Evolutionary conservation across 2,113 vertebrate species (phyloP), one percentile per base, ranked within the genome.

Genomic region (Ophthalmolycus amberensis): DNA sequence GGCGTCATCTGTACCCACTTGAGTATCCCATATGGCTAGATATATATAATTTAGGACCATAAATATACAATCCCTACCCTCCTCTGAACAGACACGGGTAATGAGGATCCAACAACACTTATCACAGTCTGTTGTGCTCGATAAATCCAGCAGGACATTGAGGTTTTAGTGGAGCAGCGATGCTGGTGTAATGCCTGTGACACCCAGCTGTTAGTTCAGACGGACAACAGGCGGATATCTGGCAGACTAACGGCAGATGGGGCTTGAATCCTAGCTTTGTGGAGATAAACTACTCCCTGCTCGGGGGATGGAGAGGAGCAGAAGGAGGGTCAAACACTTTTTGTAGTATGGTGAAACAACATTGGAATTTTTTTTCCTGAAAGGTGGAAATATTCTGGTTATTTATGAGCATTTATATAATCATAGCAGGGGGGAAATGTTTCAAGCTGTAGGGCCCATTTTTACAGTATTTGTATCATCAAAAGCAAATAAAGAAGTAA

Each of bases 31-130:
- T 94, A 93, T 93, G 92, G 86, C 70, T 75, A 3, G 40, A 72
- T 85, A 93, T 93, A 70, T 92, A 93, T 94, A 90, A 93, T 94
- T 91, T 80, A 94, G 79, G 42, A 71, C 92, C 87, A 93, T 94
- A 85, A 94, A 94, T 93, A 91, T 83, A 89, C 84, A 91, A 91
- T 93, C 52, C 27, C 56, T 79, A 40, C 67, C 81, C 75, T 83
- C 83, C 76, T 83, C 83, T 70, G 58, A 85, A 73, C 81, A 82
- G 68, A 66, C 71, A 80, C 79, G 58, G 73, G 34, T 37, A 60
- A 60, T n/a, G 67, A 74, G 73, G 64, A 73, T 85, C 69, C 80
- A 67, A 60, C 76, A 56, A 83, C 73, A 75, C 79, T 74, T 68
- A 78, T 63, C 46, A 32, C 71, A 85, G 85, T 78, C 85, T 85